Evolutionary conservation across 2,888 invertebrate species (phyloP), one percentile per base, ranked within the genome.

Genomic region (Macrosoma leucophasiata): DNA sequence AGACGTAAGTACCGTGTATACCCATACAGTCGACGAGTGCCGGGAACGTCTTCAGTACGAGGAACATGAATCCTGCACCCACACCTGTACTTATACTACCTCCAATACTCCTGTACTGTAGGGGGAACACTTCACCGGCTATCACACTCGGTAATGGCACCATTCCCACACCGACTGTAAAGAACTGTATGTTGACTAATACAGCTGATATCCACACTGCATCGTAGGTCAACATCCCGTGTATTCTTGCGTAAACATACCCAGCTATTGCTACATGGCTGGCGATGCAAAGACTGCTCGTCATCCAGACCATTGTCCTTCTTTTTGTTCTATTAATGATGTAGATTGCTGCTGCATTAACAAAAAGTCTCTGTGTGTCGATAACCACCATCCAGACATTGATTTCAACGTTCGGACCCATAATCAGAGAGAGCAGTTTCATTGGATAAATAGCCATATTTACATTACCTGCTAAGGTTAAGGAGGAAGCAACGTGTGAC

Each of bases 121-220:
- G 68, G 1, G 90, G 85, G 42, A 89, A 90, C 0, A 91, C 76
- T 58, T 92, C 91, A 0, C 90, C 90, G 20, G 88, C 87, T 65
- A 91, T 86, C 4, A 90, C 86, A 74, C 89, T 90, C 0, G 91
- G 90, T 29, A 91, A 48, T 0, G 90, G 89, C 10, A 88, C 65
- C 54, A 88, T 70, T 0, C 90, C 89, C 1, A 86, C 66, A 2
- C 84, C 78, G 1, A 88, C 74, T n/a, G 86, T 82, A 11, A 84
- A 72, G 26, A 87, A 85, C 45, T 88, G 88, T 0, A 74, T 43
- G 49, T 89, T 62, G 27, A 87, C 55, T 49, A 85, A 53, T 41
- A 85, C 39, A 39, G 85, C 62, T 1, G 85, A 74, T 3, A 84
- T 54, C 76, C 81, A 84, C 1, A 74, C 48, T 3, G 64, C 61